Evolutionary conservation across 2,888 invertebrate species (phyloP).

Genomic region (Drosophila rellima): DNA sequence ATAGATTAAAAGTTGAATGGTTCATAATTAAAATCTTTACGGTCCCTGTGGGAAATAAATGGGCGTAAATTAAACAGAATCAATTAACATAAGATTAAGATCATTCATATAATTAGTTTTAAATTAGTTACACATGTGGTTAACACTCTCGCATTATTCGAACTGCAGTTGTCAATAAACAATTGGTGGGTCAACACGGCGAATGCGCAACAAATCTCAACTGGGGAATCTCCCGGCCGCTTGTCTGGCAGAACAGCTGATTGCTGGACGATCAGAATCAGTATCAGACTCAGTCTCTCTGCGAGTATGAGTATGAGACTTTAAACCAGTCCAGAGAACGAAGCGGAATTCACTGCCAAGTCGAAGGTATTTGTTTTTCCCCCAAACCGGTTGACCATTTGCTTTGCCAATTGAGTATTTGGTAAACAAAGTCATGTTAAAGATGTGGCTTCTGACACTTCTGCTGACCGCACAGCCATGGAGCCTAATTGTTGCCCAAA

Average conservation of each 20-base stretch:
- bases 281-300: background rate
- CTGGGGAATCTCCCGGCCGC: background rate
- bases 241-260: slow-evolving; percentile 25
- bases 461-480: slow-evolving; percentile 27
- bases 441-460: slow-evolving; percentile 43
- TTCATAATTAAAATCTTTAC: background rate
- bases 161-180: slow-evolving; percentile 1
- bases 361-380: slow-evolving; percentile 29
- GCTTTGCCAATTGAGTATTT: slow-evolving; percentile 32
- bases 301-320: background rate
- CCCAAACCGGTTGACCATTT: slow-evolving; percentile 46
- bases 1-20: no score
- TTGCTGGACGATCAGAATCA: background rate
- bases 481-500: slow-evolving; percentile 10
- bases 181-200: slow-evolving; percentile 21
- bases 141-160: background rate
- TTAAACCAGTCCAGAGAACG: slow-evolving; percentile 42
- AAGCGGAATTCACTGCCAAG: slow-evolving; percentile 17
- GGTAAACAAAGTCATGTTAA: slow-evolving; percentile 32
- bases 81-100: slow-evolving; percentile 2
- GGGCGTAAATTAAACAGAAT: background rate
- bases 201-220: slow-evolving; percentile 17
- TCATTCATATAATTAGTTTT: background rate
- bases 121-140: background rate
- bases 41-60: background rate